Evolutionary conservation across 1,140 invertebrate species (phyloP), one percentile per base, ranked within the genome.

Genomic region (Eueides isabella): DNA sequence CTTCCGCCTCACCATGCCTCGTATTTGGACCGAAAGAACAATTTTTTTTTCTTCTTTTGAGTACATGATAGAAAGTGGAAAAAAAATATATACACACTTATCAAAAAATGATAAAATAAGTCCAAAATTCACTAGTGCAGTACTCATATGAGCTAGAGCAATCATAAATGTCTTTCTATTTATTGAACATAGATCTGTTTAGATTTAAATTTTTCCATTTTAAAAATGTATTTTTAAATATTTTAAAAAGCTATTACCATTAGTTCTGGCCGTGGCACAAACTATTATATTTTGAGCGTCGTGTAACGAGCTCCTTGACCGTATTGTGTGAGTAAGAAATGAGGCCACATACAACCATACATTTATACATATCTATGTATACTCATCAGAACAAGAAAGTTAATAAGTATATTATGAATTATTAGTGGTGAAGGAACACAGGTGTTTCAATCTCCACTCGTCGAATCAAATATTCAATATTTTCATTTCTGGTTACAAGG

Each of bases 271-370:
- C 48, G 11, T 26, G 48, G 48, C 48, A 55, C 48, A 0, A 55
- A 55, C 48, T 55, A 55, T 55, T 55, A 63, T 31, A 63, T 63
- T 63, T 31, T 63, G 61, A 63, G 61, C 61, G 29, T n/a, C 61
- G 29, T 30, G 61, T 63, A 63, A 63, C 61, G 61, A 63, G 61
- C 61, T 19, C 61, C 61, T 63, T 63, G 61, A 63, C 61, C 61
- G 61, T 26, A 30, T 63, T 63, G 61, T 63, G 61, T 63, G 29
- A 63, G 28, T 63, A n/a, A 63, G 28, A 63, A n/a, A 30, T 63
- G 61, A 63, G 61, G 61, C 28, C 61, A 63, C 61, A 63, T 31
- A 31, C 61, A 55, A 55, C 11, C 48, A 55, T 55, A 55, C 48
- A 26, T 55, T 9, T n/a, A 23, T 55, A 11, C 26, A 26, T 55